phyloP scores from a whole-genome alignment of 2,888 invertebrate genomes.

The Saturnia japonica region DNA sequence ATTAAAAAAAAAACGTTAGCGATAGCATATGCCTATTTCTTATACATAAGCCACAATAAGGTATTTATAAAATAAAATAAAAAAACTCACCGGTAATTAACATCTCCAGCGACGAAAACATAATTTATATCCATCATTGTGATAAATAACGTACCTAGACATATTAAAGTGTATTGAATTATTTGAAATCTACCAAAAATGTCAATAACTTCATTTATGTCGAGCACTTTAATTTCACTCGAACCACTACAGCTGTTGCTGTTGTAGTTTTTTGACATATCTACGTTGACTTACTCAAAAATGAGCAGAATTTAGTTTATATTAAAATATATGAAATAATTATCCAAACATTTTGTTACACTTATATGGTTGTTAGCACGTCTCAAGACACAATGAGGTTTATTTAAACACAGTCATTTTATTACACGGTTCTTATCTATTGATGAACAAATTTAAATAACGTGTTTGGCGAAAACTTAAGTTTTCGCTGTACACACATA shows the following conservation, averaged over 20 bases:
- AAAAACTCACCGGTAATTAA: constrained; percentile 57
- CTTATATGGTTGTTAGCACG: background rate
- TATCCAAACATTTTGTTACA: no score
- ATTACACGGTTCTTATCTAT: background rate
- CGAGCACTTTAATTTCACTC: background rate
- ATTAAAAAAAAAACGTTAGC: no score
- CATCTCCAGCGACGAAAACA: constrained; percentile 63
- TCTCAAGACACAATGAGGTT: background rate
- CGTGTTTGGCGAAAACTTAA: no score
- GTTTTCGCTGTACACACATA: no score
- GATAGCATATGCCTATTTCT: no score
- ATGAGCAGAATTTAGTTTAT: no score
- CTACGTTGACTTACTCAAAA: background rate
- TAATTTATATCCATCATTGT: constrained; percentile 66
- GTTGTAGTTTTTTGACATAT: background rate
- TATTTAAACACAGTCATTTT: background rate
- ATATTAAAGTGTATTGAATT: constrained; percentile 53
- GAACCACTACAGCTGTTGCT: no score
- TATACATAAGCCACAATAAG: no score
- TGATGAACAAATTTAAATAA: background rate
- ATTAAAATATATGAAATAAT: no score
- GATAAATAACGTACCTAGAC: constrained; percentile 53
- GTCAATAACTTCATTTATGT: background rate
- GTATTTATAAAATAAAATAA: no score
- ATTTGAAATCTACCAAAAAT: constrained; percentile 42